Evolutionary conservation across 2,797 vertebrate species (phyloP), one percentile per base, ranked within the genome.

Genomic region (Lateolabrax maculatus): DNA sequence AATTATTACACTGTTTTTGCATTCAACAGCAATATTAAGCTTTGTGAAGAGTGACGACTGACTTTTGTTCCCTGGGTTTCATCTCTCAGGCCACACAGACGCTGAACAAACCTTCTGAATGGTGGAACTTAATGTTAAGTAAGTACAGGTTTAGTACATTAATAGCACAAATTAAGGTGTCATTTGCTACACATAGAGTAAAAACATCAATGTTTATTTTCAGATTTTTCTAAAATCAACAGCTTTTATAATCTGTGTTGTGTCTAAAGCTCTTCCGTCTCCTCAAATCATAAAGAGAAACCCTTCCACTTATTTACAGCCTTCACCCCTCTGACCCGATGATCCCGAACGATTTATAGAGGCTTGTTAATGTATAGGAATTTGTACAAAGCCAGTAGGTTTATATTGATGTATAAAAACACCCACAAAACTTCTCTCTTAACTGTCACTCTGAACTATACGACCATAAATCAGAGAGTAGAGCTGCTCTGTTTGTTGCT

Each of bases 381-480:
- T 75, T 48, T 63, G 46, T n/a, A 43, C 8, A 16, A 64, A 55
- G 48, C 25, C 23, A 37, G 63, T 55, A 41, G 67, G 60, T 66
- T 65, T 16, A 48, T 36, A n/a, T 0, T 52, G 43, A 70, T 21
- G 6, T 46, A 51, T 62, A 53, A 80, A n/a, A 83, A 44, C 13
- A 41, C 4, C 10, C 21, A 43, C 5, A 64, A 23, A 82, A 39
- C 6, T 7, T 37, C 15, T 41, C 68, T 10, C 48, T 25, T 21
- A 65, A 57, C 15, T 46, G 49, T 27, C 62, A 16, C 16, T 21
- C 1, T 5, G 1, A n/a, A 34, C 31, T 34, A n/a, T n/a, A 6
- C 31, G 31, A 39, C 15, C 27, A 9, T 76, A 77, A 86, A 76
- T 81, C 77, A 68, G 16, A 27, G 1, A 16, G 41, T 3, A 2